Base-by-base conservation (phyloP, 2,797 vertebrate species). In the Catostomus latipinnis region DNA sequence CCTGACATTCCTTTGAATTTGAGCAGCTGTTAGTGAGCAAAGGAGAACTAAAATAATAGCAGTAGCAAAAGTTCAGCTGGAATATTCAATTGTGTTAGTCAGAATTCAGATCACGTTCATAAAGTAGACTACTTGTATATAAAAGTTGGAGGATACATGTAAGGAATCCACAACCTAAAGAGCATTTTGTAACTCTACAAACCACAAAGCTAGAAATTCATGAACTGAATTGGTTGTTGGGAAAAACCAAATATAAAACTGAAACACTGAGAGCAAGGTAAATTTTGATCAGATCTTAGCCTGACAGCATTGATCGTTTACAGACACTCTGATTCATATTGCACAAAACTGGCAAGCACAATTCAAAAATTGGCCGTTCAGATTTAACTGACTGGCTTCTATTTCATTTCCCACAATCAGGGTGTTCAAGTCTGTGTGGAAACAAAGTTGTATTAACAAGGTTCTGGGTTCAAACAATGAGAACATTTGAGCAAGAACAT, bases 61-160 rank as follows among this genome's bases (percentile, higher is more conserved):
- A 84, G 67, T 76, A 83, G 78, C 80, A 81, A 84, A 90, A 88
- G 86, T 90, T 91, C 85, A 80, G 71, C 84, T 76, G 82, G 74
- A 78, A 75, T 81, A 62, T 82, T 82, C 72, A 73, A 81, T 54
- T 56, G 80, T 85, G 63, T 80, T 66, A 80, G 73, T 56, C 22
- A 74, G 45, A 87, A 91, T 92, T 93, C 89, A 92, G 87, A 88
- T 77, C 74, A 88, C 90, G 90, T 93, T 94, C 88, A 87, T 74
- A 34, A 75, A 77, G 50, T 1, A 34, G 34, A 4, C 34, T 34
- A 34, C 34, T 34, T 34, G 34, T 34, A 46, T 16, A 76, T 54
- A 6, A 71, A 46, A 63, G 11, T 71, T 48, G 16, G 1, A 22
- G 22, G 57, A 18, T 54, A 49, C 54, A n/a, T 2, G 1, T 16